A percentile compares a stretch with the other conserved stretches of the same genome.
Evolutionary conservation across 2,888 invertebrate species (phyloP).

Genomic region (Pasiphila rectangulata): DNA sequence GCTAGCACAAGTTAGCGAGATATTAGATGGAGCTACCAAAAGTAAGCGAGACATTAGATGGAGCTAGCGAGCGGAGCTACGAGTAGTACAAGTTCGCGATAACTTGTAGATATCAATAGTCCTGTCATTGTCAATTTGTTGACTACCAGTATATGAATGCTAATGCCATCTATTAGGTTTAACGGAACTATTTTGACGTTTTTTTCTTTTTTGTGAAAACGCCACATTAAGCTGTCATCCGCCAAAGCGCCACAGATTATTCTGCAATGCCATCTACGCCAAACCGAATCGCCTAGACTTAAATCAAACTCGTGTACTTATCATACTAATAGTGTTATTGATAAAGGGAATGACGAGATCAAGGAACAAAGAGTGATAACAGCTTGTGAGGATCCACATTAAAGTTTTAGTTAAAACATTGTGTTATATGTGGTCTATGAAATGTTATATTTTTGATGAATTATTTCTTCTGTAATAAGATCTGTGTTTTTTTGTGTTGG

Average conservation of each 20-base stretch:
- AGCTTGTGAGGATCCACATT: slow-evolving; percentile 51
- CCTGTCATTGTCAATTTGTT: no score
- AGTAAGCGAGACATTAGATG: no score
- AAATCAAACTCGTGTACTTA: slow-evolving; percentile 73
- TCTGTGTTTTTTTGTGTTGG: slow-evolving; percentile 33
- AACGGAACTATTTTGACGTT: no score
- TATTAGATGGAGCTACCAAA: no score
- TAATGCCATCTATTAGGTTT: no score
- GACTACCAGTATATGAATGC: no score
- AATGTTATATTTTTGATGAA: slow-evolving; percentile 52
- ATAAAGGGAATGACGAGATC: slow-evolving; percentile 66
- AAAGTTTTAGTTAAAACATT: slow-evolving; percentile 2
- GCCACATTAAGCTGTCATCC: no score
- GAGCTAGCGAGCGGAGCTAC: no score
- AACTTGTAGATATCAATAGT: no score
- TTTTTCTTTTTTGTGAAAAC: neutral
- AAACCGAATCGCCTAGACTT: slow-evolving; percentile 74
- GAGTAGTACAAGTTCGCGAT: no score
- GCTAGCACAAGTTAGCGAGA: no score
- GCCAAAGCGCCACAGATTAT: neutral
- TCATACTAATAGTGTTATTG: slow-evolving; percentile 58
- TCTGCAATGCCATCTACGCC: slow-evolving; percentile 32
- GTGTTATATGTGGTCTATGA: slow-evolving; percentile 29
- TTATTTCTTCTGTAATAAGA: slow-evolving; percentile 51
- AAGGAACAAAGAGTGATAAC: slow-evolving; percentile 43